Base-by-base conservation (phyloP, 2,888 invertebrate species). In the Callyntrura guangdongensis region DNA sequence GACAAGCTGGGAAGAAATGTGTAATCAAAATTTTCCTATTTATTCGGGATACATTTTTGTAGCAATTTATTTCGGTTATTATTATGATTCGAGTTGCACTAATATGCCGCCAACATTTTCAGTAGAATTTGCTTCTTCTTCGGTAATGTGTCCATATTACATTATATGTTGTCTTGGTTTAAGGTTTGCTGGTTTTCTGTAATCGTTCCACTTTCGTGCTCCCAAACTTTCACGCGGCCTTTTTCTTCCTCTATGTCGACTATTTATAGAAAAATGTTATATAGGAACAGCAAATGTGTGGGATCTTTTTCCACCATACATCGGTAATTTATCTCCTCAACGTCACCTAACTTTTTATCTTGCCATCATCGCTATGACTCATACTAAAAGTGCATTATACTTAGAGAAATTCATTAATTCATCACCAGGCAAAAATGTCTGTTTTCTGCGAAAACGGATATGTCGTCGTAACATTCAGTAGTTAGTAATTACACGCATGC, bases 161-260 rank as follows among this genome's bases (percentile, higher is more conserved):
- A 36, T 36, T 36, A 6, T 36, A 36, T 6, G 36, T 36, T 3
- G 9, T 8, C 3, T 17, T 61, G 20, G 61, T n/a, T 9, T 9
- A 25, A 64, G 11, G 17, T 77, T 14, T 53, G 25, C 49, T 77
- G 25, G 36, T 81, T 61, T 45, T 47, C 36, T 36, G 45, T 61
- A 45, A 81, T 61, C 45, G 81, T 17, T 81, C 81, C 17, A 81
- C 81, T 81, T 81, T 81, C 45, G 61, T 81, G 81, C 11, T 81
- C 81, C 25, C 81, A 81, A 81, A 81, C 59, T 61, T 81, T 61
- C 77, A 53, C 77, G 77, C 77, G 53, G 77, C 25, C 3, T 36
- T 36, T 74, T 74, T 49, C 74, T 74, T 74, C 53, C 77, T 77
- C 53, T 77, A 1, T 20, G 25, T 47, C 22, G 25, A 25, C 53